Evolutionary conservation across 2,888 invertebrate genomes (phyloP), one percentile per base, ranked within the genome.

Genomic region (Drosophila silvestris): DNA sequence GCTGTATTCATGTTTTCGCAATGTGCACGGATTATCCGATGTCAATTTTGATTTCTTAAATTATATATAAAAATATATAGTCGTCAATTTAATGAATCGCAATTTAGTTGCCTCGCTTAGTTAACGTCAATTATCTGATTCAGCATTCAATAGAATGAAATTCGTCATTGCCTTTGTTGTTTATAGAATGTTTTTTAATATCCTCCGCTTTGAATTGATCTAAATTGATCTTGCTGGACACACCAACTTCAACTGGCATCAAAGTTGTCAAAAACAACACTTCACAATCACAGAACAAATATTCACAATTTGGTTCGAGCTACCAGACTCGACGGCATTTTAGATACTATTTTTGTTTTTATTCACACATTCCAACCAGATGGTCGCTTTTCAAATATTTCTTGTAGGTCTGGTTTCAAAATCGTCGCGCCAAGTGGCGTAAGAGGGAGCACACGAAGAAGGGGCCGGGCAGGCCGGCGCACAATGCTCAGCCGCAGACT

Each of bases 401-500:
- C 22, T 54, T 71, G 1, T 52, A 99, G 99, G 99, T 99, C 44
- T 99, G 99, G 99, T 99, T 99, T 94, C 99, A 99, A 94, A 99
- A 99, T 94, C 95, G 99, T 3, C 95, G 99, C 53, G 99, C 99
- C 37, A 99, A 99, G 93, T 99, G 99, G 99, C 96, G 99, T 67
- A 99, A 99, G 94, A 98, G 98, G 94, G 99, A 99, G 93, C 98
- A 99, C 94, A 99, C 99, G 62, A 98, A 98, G 94, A 99, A 99
- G 93, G 99, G 98, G 3, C 99, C 99, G 0, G 99, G 99, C 0
- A 96, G 99, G 92, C 99, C 99, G 26, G 98, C 99, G 2, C 99
- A 99, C 94, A 99, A 99, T 94, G 98, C 98, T 3, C 98, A 98
- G 93, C 99, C 98, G 0, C 98, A 98, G 93, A 98, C 98, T 69